A percentile compares a stretch with the other conserved stretches of the same genome.
These are phyloP conservation scores for Psittacula echo DNA, from an alignment of 2,797 vertebrate genomes.

Conservation along the genomic window DNA sequence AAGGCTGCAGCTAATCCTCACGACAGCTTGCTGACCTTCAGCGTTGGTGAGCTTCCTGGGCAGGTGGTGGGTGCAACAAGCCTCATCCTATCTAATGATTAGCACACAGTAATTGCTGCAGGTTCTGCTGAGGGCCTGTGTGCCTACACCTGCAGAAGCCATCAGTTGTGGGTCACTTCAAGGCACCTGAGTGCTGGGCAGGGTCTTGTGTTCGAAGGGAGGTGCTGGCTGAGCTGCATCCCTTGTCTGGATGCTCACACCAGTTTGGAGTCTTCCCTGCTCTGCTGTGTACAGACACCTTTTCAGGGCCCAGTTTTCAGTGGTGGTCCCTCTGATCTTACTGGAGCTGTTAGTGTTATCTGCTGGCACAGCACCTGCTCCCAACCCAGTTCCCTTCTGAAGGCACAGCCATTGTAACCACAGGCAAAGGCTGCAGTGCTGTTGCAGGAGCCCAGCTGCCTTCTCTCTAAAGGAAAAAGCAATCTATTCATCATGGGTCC, in stretches of 20 bases:
- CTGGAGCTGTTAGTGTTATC: background rate
- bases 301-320: background rate
- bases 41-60: fast-evolving
- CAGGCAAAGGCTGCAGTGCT: background rate
- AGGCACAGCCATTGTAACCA: background rate
- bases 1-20: background rate
- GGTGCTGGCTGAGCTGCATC: background rate
- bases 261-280: background rate
- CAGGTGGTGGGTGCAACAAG: background rate
- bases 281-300: fast-evolving
- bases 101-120: background rate
- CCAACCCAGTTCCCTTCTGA: fast-evolving
- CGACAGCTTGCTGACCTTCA: background rate
- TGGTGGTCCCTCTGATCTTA: fast-evolving
- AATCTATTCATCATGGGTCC: background rate
- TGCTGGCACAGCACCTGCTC: background rate
- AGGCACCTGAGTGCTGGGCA: fast-evolving
- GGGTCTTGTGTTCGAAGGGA: background rate
- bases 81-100: fast-evolving
- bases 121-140: background rate
- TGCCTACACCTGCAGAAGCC: background rate
- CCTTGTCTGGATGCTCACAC: fast-evolving
- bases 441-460: background rate
- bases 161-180: fast-evolving
- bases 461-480: background rate